Percentiles rank a stretch among this genome's conserved stretches.
Evolutionary conservation across 2,888 invertebrate genomes (phyloP).

Genomic region (Colostygia pectinataria): DNA sequence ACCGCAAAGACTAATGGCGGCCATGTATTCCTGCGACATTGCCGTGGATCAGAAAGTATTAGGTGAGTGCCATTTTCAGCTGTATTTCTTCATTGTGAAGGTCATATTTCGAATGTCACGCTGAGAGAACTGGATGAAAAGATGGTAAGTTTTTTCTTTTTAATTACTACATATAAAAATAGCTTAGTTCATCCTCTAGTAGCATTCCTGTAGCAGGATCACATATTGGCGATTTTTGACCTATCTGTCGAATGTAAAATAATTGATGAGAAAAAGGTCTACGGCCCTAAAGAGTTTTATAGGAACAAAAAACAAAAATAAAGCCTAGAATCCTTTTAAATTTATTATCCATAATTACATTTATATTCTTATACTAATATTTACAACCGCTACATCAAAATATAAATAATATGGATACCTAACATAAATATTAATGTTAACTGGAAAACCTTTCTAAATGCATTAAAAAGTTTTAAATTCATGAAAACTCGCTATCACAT

Average conservation of each 20-base stretch:
- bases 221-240: too few species aligned
- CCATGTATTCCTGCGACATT: conserved; percentile 94
- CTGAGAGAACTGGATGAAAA: background rate
- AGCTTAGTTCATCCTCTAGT: too few species aligned
- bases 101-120: background rate
- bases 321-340: conserved; percentile 44
- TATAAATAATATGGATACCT: conserved; percentile 64
- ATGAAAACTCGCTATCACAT: conserved; percentile 69
- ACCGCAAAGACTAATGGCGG: conserved; percentile 95
- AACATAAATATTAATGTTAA: conserved; percentile 64
- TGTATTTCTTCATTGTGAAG: background rate
- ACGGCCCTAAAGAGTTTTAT: too few species aligned
- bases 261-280: too few species aligned
- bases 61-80: conserved; percentile 84
- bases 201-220: too few species aligned
- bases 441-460: conserved; percentile 61
- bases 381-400: conserved; percentile 66
- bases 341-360: conserved; percentile 75
- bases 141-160: background rate
- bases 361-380: conserved; percentile 76
- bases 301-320: conserved; percentile 27
- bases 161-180: background rate
- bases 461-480: conserved; percentile 67
- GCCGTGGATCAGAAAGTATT: conserved; percentile 93
- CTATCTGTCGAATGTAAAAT: too few species aligned